A percentile compares a stretch with the other conserved stretches of the same genome.
Conservation (phyloP, 2,113 vertebrate species). For the Triplophysa tibetana region DNA sequence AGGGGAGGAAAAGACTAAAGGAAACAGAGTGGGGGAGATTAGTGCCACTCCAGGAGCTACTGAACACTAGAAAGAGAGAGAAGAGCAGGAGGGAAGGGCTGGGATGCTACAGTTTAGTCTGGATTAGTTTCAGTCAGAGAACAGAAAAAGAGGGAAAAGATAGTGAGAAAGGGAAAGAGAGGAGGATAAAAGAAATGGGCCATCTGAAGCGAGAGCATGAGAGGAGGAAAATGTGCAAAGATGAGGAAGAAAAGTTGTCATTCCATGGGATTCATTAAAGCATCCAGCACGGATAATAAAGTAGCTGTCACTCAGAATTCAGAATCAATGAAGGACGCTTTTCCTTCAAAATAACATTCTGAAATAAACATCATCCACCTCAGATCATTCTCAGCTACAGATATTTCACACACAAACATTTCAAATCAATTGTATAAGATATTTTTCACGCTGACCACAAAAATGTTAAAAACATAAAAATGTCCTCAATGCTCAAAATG, state of each 20-base stretch:
- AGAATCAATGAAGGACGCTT: constrained; percentile 27
- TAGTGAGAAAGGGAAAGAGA: constrained; percentile 15
- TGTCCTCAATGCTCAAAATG: background rate
- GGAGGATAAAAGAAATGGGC: constrained; percentile 43
- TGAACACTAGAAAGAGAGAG: constrained; percentile 65
- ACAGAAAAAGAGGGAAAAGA: constrained; percentile 42
- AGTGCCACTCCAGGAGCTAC: constrained; percentile 79
- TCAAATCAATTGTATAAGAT: constrained; percentile 7
- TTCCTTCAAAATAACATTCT: background rate
- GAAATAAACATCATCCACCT: constrained; percentile 12
- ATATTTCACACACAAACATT: constrained; percentile 22
- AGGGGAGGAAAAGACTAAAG: constrained; percentile 64
- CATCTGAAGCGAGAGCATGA: constrained; percentile 41
- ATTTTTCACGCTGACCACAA: background rate
- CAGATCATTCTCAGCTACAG: constrained; percentile 22
- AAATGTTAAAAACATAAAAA: background rate
- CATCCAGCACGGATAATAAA: constrained; percentile 20
- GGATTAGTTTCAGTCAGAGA: constrained; percentile 54
- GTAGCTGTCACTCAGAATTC: constrained; percentile 37
- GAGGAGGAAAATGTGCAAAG: constrained; percentile 39
- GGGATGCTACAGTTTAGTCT: constrained; percentile 57
- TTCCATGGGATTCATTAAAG: constrained; percentile 30
- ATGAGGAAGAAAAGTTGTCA: constrained; percentile 25
- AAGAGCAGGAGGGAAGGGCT: constrained; percentile 43
- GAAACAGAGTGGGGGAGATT: constrained; percentile 76